Conservation (phyloP, 2,797 vertebrate species). For the Sebastiscus albofasciatus region DNA sequence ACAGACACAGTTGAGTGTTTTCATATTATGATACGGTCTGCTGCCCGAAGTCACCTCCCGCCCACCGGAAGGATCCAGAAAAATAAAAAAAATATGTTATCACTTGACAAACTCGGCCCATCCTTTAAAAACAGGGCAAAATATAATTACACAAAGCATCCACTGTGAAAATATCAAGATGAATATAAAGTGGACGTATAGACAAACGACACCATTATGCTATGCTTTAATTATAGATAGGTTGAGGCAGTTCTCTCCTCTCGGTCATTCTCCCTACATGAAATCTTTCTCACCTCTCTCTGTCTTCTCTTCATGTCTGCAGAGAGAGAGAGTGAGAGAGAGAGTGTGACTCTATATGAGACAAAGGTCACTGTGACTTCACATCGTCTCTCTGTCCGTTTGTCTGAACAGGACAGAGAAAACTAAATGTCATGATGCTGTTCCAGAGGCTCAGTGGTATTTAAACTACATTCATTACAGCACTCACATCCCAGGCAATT, state of each 20-base stretch:
- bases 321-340: background rate
- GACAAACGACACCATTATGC: background rate
- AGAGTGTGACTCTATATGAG: background rate
- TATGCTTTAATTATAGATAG: background rate
- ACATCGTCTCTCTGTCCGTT: background rate
- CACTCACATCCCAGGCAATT: background rate
- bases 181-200: background rate
- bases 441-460: background rate
- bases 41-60: background rate
- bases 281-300: background rate
- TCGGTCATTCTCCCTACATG: background rate
- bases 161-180: background rate
- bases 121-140: background rate
- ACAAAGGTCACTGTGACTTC: background rate
- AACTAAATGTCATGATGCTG: conserved; percentile 1
- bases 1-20: background rate
- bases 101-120: background rate
- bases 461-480: background rate
- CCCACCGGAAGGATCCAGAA: background rate
- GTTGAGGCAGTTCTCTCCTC: background rate
- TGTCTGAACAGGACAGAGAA: background rate
- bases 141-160: background rate
- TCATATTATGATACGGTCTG: background rate
- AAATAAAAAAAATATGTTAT: background rate
- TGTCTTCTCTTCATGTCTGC: background rate